Evolutionary conservation across 1,140 invertebrate species (phyloP), one percentile per base, ranked within the genome.

Genomic region (Caenorhabditis tropicalis): DNA sequence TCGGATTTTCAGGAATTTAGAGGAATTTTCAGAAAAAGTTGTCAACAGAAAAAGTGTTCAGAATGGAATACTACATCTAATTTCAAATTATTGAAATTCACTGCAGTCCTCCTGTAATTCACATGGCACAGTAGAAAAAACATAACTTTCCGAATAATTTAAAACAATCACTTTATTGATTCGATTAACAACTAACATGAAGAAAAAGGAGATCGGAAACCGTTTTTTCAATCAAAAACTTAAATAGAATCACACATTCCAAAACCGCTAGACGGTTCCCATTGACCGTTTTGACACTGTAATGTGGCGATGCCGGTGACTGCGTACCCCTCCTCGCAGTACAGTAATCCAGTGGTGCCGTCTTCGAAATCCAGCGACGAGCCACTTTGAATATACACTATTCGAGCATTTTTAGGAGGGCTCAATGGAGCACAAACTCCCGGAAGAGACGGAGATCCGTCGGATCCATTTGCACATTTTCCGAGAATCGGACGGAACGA

Each of bases 171-270:
- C n/a, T n/a, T n/a, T n/a, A n/a, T n/a, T n/a, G n/a, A n/a, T n/a
- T 51, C 4, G 58, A 2, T 16, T 36, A 39, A 65, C 58, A 74
- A 74, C 65, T 74, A 74, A 46, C 36, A n/a, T n/a, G n/a, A 43
- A 74, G 0, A 36, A 36, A 65, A 10, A 9, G 43, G 65, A 74
- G 65, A 74, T 74, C 65, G 6, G 4, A 74, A 74, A 12, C 29
- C 15, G 24, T 27, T 56, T 56, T 19, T 21, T n/a, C 19, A 19
- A 19, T 51, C n/a, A n/a, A 51, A n/a, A 19, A 1, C 19, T 74
- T 43, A 74, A 74, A 74, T 74, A 39, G 65, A 43, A 74, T 74
- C 65, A 74, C 65, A 74, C 65, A 74, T 74, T 74, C 65, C 65
- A 27, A 74, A 74, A 15, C 65, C 65, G 43, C 65, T 74, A 4